Evolutionary conservation across 2,888 invertebrate species (phyloP).

Genomic region (Drosophila neutralis): DNA sequence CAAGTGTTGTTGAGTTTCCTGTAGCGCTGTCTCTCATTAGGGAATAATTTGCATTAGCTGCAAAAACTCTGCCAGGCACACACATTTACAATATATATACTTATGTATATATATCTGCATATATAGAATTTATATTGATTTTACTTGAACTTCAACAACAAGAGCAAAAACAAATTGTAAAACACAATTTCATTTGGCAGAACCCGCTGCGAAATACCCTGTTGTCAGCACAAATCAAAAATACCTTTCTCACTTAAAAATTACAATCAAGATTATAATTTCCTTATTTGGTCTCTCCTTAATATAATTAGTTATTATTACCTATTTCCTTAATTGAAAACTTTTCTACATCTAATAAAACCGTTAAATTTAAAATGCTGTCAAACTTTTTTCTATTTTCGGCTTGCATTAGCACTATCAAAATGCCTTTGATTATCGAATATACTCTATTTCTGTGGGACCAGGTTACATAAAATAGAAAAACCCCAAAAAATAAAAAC

Average conservation of each 20-base stretch:
- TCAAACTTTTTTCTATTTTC: neutral
- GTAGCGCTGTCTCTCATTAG: constrained; percentile 71
- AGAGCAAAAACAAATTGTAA: constrained; percentile 3
- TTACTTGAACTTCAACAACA: constrained; percentile 64
- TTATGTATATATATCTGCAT: neutral
- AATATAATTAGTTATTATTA: neutral
- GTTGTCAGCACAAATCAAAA: neutral
- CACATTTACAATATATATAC: constrained; percentile 4
- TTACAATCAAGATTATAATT: neutral
- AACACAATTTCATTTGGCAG: neutral
- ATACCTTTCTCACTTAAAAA: neutral
- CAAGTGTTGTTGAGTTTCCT: constrained; percentile 76
- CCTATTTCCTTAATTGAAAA: neutral
- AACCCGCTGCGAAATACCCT: constrained; percentile 4
- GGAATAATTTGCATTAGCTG: constrained; percentile 67
- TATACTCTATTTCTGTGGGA: neutral
- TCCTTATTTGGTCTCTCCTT: neutral
- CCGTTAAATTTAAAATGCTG: neutral
- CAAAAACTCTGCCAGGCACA: constrained; percentile 21
- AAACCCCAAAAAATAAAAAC: constrained; percentile 21
- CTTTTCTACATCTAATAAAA: neutral
- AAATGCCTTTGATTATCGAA: neutral
- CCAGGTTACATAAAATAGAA: neutral
- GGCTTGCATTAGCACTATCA: neutral
- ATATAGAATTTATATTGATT: constrained; percentile 60